Conservation (phyloP, 2,113 vertebrate genomes). For the Marmota monax region DNA sequence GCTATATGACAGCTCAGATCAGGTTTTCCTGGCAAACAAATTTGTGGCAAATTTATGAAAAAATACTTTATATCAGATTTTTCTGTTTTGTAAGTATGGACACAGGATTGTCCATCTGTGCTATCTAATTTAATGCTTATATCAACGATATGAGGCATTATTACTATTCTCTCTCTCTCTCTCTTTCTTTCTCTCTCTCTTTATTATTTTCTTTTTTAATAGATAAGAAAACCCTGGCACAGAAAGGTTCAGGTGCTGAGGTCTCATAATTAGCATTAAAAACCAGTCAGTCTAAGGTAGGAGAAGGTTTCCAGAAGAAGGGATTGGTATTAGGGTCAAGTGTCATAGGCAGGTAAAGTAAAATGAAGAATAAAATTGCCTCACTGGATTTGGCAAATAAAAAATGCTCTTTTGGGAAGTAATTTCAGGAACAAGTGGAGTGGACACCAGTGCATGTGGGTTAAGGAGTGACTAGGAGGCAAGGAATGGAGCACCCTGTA, state of each 20-base stretch:
- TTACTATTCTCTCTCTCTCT: background rate
- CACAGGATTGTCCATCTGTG: background rate
- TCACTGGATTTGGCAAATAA: background rate
- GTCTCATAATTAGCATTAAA: background rate
- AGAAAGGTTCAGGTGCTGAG: background rate
- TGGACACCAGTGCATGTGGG: background rate
- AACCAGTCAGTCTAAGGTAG: background rate
- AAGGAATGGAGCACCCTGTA: background rate
- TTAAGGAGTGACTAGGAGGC: background rate
- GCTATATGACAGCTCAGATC: background rate
- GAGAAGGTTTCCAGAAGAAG: background rate
- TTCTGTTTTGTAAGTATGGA: background rate
- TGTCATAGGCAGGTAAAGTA: background rate
- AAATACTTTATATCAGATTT: background rate
- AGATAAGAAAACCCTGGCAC: background rate
- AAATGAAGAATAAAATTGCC: background rate
- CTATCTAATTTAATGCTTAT: conserved; percentile 17
- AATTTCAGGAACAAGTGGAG: background rate
- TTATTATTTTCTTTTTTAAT: background rate
- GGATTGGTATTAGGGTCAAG: background rate
- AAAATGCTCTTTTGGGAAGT: background rate
- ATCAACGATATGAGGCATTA: background rate
- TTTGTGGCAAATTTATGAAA: conserved; percentile 35
- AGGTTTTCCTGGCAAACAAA: conserved; percentile 9
- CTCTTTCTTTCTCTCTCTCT: no score